Evolutionary conservation across 2,888 invertebrate species (phyloP).

Genomic region (Melanotus villosus): DNA sequence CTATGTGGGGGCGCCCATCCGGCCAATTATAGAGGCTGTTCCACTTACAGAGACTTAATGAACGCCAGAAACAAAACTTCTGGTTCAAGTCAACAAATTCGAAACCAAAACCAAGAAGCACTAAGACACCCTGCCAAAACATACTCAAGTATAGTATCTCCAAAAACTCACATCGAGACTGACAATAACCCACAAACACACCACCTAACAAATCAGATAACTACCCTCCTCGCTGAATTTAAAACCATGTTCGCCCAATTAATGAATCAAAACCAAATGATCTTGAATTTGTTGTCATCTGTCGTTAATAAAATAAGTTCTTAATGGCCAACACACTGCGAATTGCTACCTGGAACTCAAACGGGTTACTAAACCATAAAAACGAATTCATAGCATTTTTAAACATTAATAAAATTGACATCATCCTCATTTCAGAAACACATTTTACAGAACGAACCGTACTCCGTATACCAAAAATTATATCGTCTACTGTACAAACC

Average conservation of each 20-base stretch:
- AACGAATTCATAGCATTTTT: not conserved
- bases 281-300: slow-evolving; percentile 2
- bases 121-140: slow-evolving; percentile 1
- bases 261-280: slow-evolving; percentile 11
- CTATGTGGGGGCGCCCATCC: slow-evolving; percentile 6
- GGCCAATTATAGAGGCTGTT: not conserved
- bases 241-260: slow-evolving; percentile 11
- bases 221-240: not conserved
- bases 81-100: slow-evolving; percentile 7
- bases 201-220: slow-evolving; percentile 10
- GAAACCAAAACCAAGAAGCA: not conserved
- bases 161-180: slow-evolving; percentile 3
- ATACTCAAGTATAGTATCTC: slow-evolving; percentile 8
- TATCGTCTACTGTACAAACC: not conserved
- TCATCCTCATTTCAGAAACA: slow-evolving; percentile 1
- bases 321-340: slow-evolving; percentile 6
- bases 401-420: slow-evolving; percentile 10
- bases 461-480: slow-evolving; percentile 8
- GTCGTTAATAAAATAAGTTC: slow-evolving; percentile 5
- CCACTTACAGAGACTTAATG: slow-evolving; percentile 1
- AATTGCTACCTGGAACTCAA: slow-evolving; percentile 3
- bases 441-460: slow-evolving; percentile 14
- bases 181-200: slow-evolving; percentile 7
- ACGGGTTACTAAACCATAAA: slow-evolving; percentile 5
- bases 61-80: slow-evolving; percentile 11